Conservation (phyloP, 2,888 invertebrate genomes). For the Mythimna lalbum region DNA sequence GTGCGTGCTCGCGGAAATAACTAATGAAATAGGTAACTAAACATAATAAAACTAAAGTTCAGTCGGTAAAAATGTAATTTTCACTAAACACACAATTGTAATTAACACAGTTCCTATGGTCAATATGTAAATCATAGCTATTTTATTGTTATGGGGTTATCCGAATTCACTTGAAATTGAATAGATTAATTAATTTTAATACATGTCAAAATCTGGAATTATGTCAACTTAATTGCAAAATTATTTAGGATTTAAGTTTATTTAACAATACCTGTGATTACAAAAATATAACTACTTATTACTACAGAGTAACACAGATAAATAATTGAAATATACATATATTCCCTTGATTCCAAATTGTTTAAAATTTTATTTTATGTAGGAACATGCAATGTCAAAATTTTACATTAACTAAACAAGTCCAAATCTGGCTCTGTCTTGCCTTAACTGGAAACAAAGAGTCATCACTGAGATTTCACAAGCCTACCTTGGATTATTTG, state of each 20-base stretch:
- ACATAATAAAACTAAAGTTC: constrained; percentile 69
- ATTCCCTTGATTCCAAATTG: constrained; percentile 73
- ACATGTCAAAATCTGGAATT: constrained; percentile 61
- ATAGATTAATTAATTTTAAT: constrained; percentile 46
- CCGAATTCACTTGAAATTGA: constrained; percentile 43
- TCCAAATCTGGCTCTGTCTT: constrained; percentile 35
- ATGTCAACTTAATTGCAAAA: constrained; percentile 61
- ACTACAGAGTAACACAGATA: constrained; percentile 82
- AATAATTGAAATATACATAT: constrained; percentile 79
- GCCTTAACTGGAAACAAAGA: constrained; percentile 42
- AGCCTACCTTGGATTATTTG: constrained; percentile 40
- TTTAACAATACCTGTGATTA: constrained; percentile 80
- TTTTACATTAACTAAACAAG: constrained; percentile 59
- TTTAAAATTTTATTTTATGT: constrained; percentile 70
- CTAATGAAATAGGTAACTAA: neutral
- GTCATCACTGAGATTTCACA: constrained; percentile 49
- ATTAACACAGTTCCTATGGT: constrained; percentile 72
- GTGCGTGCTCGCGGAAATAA: neutral
- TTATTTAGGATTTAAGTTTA: constrained; percentile 59
- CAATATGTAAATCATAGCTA: constrained; percentile 56
- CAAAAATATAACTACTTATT: constrained; percentile 88
- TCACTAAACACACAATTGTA: constrained; percentile 82
- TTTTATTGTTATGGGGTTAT: constrained; percentile 65
- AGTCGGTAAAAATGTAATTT: constrained; percentile 89
- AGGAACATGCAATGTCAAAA: constrained; percentile 80